Base-by-base conservation (phyloP, 2,113 vertebrate species). In the Petrocephalus zakoni region DNA sequence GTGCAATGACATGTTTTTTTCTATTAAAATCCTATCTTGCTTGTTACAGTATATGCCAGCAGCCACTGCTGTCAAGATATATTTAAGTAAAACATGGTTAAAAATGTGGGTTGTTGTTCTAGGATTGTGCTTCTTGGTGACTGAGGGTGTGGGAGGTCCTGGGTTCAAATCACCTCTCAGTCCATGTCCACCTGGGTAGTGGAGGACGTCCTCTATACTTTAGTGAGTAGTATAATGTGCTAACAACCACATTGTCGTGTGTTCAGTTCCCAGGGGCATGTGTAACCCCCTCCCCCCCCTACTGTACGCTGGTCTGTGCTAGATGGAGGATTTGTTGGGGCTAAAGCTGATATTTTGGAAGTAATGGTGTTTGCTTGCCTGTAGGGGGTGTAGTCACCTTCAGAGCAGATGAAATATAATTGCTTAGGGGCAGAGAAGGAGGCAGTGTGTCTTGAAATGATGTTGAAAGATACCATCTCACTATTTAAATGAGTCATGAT, bases 21-120 rank as follows among this genome's bases (percentile, higher is more conserved):
- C 4, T 13, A 78, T 42, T 78, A 78, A 78, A 78, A 78, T 78
- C 34, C 4, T 78, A 42, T 75, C 61, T 68, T 11, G 46, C 21
- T 49, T 58, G 25, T 49, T 42, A n/a, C n/a, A n/a, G n/a, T n/a
- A 91, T 82, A 17, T 78, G 34, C 29, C 72, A 78, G 72, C 34
- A 78, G 15, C 34, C 72, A 78, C 72, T 78, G 34, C 15, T 42
- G 37, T 37, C 34, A 29, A 78, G 15, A 19, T 78, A 68, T 68
- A 29, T 68, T 68, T 68, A 68, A 78, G 34, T 19, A 19, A 19
- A 78, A 19, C 25, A 78, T 37, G 34, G 34, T 78, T 78, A 42
- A 7, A 13, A 42, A 37, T 17, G 11, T 17, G 13, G 72, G 13
- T 2, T 75, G 29, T 75, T 78, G 25, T n/a, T 29, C 47, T 8